Evolutionary conservation across 2,113 vertebrate genomes (phyloP).

Genomic region (Dicerorhinus sumatrensis): DNA sequence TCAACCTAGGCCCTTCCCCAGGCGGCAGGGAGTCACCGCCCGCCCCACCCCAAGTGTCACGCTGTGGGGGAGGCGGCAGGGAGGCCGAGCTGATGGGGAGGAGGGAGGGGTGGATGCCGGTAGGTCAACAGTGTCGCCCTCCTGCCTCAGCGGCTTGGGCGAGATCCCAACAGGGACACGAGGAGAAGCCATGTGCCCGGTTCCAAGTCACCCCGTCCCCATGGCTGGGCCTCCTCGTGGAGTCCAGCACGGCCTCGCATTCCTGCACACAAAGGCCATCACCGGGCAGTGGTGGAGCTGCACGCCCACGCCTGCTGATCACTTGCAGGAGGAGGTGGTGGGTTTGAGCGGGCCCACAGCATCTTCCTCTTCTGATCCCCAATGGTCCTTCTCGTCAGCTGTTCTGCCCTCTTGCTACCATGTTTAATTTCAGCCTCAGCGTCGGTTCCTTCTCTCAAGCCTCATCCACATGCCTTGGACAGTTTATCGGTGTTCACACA

Average conservation of each 20-base stretch:
- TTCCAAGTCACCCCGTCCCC: too few relatives aligned
- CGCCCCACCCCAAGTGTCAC: not conserved
- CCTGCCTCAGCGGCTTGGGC: not conserved
- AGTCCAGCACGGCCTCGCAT: not conserved
- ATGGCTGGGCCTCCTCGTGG: not conserved
- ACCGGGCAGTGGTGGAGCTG: too few relatives aligned
- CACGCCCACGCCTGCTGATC: too few relatives aligned
- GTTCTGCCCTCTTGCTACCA: too few relatives aligned
- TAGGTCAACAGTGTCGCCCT: too few relatives aligned
- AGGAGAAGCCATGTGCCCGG: not conserved
- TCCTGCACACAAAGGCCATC: too few relatives aligned
- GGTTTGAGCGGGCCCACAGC: too few relatives aligned
- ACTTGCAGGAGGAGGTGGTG: too few relatives aligned
- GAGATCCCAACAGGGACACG: not conserved
- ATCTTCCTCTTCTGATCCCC: too few relatives aligned
- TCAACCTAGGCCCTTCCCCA: not conserved
- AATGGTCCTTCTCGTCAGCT: too few relatives aligned
- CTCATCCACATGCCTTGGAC: too few relatives aligned
- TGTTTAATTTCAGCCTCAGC: too few relatives aligned
- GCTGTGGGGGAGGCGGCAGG: not conserved
- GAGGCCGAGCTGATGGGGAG: not conserved
- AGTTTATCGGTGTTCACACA: fast-evolving
- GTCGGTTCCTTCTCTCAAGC: not conserved
- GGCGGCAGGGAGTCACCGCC: not conserved
- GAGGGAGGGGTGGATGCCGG: not conserved